Evolutionary conservation across 53 echinoderm and acorn worm species (phyloP).

Genomic region (Holothuria leucospilota): DNA sequence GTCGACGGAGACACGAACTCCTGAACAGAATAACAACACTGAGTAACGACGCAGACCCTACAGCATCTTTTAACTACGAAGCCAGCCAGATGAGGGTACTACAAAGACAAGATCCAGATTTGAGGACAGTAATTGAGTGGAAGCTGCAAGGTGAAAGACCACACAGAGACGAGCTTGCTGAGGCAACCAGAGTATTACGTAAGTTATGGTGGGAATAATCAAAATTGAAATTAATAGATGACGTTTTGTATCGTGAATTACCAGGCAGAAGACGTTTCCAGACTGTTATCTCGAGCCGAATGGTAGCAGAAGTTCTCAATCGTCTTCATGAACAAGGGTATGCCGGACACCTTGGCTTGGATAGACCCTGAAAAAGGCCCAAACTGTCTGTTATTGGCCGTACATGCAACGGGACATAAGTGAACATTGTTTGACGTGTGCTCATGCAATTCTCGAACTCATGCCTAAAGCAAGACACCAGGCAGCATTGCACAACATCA

Average conservation of each 20-base stretch:
- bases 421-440: slow-evolving; percentile 18
- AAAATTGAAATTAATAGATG: background rate
- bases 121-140: background rate
- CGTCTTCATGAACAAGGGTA: slow-evolving; percentile 35
- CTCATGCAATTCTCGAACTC: slow-evolving; percentile 45
- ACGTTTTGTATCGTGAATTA: background rate
- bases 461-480: slow-evolving; percentile 36
- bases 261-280: slow-evolving; percentile 10
- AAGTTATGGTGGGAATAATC: slow-evolving; percentile 36
- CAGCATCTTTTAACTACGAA: background rate
- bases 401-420: slow-evolving; percentile 53
- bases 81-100: background rate
- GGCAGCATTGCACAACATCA: slow-evolving; percentile 40
- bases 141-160: background rate
- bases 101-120: background rate
- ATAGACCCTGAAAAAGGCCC: slow-evolving; percentile 31
- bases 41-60: background rate
- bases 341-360: slow-evolving; percentile 54
- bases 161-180: background rate
- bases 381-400: slow-evolving; percentile 31
- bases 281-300: slow-evolving; percentile 7
- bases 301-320: slow-evolving; percentile 15
- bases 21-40: too few species aligned
- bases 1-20: too few species aligned
- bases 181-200: background rate